Conservation (phyloP, 2,888 invertebrate genomes). For the Punctoribates punctum region DNA sequence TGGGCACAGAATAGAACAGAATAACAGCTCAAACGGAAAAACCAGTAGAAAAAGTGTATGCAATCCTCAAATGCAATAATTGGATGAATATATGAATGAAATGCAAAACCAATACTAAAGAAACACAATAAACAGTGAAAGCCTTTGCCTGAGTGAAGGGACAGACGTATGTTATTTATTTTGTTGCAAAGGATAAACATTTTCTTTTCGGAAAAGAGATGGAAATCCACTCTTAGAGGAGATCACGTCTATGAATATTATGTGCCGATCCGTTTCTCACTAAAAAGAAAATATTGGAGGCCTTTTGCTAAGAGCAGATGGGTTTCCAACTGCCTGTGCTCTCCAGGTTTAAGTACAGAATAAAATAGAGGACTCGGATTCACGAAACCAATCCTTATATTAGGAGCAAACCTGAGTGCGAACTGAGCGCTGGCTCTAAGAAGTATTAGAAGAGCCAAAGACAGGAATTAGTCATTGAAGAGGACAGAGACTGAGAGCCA, state of each 20-base stretch:
- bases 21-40: background rate
- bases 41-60: background rate
- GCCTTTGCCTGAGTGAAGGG: background rate
- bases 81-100: conserved; percentile 31
- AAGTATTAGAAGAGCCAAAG: conserved; percentile 1
- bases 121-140: background rate
- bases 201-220: background rate
- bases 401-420: background rate
- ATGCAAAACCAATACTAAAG: conserved; percentile 5
- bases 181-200: conserved; percentile 32
- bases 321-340: background rate
- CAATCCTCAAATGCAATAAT: conserved; percentile 15
- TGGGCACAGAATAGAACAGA: background rate
- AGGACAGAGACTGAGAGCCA: background rate
- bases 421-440: background rate
- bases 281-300: conserved; percentile 26
- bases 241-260: background rate
- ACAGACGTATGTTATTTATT: conserved; percentile 28
- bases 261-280: background rate
- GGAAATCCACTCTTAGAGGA: conserved; percentile 31
- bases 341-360: conserved; percentile 28
- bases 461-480: background rate
- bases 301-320: conserved; percentile 23
- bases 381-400: conserved; percentile 16
- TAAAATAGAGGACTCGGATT: conserved; percentile 29